Percentiles rank a stretch among this genome's conserved stretches.
These are phyloP conservation scores for Mormyrus hasselquistii DNA, from an alignment of 2,797 vertebrate genomes.

Conservation along the genomic window DNA sequence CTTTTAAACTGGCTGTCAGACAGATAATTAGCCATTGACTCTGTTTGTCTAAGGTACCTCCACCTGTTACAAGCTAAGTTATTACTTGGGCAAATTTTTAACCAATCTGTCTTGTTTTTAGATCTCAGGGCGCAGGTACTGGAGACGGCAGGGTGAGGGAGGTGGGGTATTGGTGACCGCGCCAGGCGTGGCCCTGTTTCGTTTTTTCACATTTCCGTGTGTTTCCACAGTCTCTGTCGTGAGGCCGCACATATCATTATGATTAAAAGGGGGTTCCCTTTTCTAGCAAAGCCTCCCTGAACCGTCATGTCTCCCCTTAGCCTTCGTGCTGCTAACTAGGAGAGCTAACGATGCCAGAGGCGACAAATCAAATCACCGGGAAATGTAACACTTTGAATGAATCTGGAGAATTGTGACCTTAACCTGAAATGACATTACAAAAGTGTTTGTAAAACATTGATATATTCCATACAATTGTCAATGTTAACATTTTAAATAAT, in stretches of 20 bases:
- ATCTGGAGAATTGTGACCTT: neutral
- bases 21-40: slow-evolving; percentile 5
- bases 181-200: neutral
- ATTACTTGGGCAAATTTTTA: slow-evolving; percentile 15
- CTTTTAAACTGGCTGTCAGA: neutral
- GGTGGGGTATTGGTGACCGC: neutral
- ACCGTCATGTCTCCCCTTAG: neutral
- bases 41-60: neutral
- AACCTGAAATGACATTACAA: neutral
- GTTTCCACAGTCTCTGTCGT: slow-evolving; percentile 11
- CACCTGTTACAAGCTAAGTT: slow-evolving; percentile 11
- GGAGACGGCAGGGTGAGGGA: neutral
- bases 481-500: neutral
- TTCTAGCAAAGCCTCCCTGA: neutral
- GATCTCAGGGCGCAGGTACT: neutral
- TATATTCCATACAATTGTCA: neutral
- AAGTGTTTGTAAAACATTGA: neutral
- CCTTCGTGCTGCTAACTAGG: neutral
- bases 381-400: neutral
- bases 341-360: neutral
- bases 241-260: slow-evolving; percentile 30
- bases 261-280: slow-evolving; percentile 20
- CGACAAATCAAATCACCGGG: neutral
- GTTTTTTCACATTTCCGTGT: neutral
- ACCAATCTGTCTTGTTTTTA: slow-evolving; percentile 3